Conservation (phyloP, 2,797 vertebrate genomes). For the Siniperca obscura region DNA sequence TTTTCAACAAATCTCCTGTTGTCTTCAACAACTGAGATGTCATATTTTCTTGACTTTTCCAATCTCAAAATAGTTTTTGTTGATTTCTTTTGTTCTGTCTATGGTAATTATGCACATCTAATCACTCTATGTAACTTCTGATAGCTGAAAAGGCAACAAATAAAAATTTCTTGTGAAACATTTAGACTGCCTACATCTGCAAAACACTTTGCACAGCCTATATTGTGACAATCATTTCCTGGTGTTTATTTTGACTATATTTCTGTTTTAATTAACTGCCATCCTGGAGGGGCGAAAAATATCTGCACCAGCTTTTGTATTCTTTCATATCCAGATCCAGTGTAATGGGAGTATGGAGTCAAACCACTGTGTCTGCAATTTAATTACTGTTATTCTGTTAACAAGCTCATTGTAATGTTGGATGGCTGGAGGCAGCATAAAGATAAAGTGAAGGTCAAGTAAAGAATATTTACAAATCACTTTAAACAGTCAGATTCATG, state of each 20-base stretch:
- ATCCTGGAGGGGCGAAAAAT: not conserved
- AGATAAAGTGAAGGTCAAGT: not conserved
- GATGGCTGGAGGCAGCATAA: not conserved
- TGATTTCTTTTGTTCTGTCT: no score
- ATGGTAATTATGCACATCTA: no score
- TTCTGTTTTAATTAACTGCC: constrained; percentile 40
- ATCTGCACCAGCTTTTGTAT: not conserved
- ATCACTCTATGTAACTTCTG: not conserved
- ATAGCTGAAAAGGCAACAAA: not conserved
- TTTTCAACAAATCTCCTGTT: no score
- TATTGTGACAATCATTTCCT: not conserved
- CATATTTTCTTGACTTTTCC: no score
- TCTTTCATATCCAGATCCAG: constrained; percentile 9
- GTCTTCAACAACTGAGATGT: not conserved
- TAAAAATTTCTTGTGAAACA: no score
- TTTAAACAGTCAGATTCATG: not conserved
- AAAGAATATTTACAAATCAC: constrained; percentile 7
- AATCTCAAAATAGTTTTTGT: no score
- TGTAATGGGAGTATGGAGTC: constrained; percentile 14
- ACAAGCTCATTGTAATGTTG: constrained; percentile 9
- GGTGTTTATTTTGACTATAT: not conserved
- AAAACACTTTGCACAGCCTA: not conserved
- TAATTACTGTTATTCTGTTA: constrained; percentile 31
- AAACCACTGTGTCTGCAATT: not conserved
- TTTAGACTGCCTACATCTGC: not conserved